A percentile compares a stretch with the other conserved stretches of the same genome.
Conservation (phyloP, 1,140 invertebrate genomes). For the Cyrtorhinus lividipennis region DNA sequence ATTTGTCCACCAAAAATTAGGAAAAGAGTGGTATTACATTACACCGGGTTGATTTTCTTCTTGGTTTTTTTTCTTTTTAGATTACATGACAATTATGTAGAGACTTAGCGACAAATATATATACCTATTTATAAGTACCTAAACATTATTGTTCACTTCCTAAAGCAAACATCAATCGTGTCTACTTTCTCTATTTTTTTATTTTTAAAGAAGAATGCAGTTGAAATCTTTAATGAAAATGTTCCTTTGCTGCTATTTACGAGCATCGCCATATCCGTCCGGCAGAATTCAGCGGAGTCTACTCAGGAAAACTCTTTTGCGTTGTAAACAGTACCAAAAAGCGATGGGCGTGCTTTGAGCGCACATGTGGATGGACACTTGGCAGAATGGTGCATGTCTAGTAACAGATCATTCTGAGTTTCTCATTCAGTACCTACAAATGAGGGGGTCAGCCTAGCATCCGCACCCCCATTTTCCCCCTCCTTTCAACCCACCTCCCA, state of each 20-base stretch:
- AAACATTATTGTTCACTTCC: conserved; percentile 10
- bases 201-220: background rate
- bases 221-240: background rate
- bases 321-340: no score
- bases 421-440: no score
- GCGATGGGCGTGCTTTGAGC: no score
- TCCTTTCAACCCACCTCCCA: no score
- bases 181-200: background rate
- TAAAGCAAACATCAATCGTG: conserved; percentile 4
- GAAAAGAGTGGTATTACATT: background rate
- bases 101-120: conserved; percentile 8
- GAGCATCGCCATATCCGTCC: background rate
- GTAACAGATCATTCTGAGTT: no score
- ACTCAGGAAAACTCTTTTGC: no score
- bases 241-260: background rate
- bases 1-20: conserved; percentile 3
- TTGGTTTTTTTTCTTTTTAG: background rate
- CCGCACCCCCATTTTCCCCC: no score
- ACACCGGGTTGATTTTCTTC: conserved; percentile 3
- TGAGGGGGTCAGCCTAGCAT: no score
- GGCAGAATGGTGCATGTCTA: no score
- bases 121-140: conserved; percentile 4
- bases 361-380: no score
- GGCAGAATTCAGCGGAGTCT: conserved; percentile 1
- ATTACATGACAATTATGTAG: conserved; percentile 9